phyloP scores from a whole-genome alignment of 2,797 vertebrate species.

The Meriones psammophilus region DNA sequence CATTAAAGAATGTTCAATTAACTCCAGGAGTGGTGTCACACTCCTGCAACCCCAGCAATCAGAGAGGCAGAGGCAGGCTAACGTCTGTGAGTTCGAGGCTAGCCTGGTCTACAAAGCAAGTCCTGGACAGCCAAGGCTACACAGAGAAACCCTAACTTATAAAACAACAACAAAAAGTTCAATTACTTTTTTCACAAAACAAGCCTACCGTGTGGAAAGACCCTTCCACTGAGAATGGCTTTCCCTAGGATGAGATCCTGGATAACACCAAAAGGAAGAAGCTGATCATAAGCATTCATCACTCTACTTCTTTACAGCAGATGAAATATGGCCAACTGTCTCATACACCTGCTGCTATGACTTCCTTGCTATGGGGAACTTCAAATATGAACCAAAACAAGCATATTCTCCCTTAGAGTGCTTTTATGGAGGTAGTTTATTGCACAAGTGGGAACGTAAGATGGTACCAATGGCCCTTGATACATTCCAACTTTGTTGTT shows the following conservation, averaged over 20 bases:
- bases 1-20: background rate
- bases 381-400: background rate
- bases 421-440: background rate
- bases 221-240: background rate
- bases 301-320: background rate
- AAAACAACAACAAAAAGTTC: no score
- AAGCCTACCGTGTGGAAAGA: background rate
- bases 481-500: background rate
- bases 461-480: background rate
- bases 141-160: no score
- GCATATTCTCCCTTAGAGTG: background rate
- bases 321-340: background rate
- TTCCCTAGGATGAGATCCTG: background rate
- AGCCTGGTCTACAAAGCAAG: no score
- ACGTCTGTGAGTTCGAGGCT: no score
- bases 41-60: no score
- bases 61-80: no score
- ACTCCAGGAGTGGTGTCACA: no score
- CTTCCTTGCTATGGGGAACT: background rate
- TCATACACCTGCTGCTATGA: background rate
- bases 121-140: no score
- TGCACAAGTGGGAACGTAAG: no score
- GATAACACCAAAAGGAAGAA: background rate
- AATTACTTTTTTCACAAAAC: background rate
- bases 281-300: background rate